Evolutionary conservation across 2,113 vertebrate genomes (phyloP), one percentile per base, ranked within the genome.

Genomic region (Eretmochelys imbricata): DNA sequence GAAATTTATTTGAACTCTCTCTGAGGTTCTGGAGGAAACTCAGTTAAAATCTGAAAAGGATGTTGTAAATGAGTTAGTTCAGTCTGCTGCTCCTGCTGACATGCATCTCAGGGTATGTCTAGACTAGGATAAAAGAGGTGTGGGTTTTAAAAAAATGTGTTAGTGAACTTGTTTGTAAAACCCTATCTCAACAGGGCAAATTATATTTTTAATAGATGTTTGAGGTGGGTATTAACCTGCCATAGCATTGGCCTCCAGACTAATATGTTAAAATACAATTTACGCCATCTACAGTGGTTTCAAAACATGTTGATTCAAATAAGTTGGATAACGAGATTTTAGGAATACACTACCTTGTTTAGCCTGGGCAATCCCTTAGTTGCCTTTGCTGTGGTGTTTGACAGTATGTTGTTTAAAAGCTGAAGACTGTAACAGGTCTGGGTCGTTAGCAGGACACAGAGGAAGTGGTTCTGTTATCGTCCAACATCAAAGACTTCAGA

Each of bases 1-100:
- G 87, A 93, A 95, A 96, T 95, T 95, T 97, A 92, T 95, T 96
- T 96, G 96, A 97, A 91, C 92, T 97, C 94, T 97, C 96, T 89
- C 96, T 93, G 82, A 1, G 10, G 85, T 92, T 96, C 96, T 94
- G 87, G 89, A 96, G 87, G 95, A 88, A 95, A 94, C 92, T 89
- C 95, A 82, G 65, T 90, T 90, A 87, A 81, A 75, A 54, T 81
- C 72, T 94, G 81, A 86, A 95, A 90, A 93, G 86, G 57, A 57
- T 49, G 79, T 86, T 89, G 27, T 95, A 89, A 95, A 87, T 94
- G 85, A 94, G 65, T 91, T 95, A 79, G 87, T 89, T 86, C 80
- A 82, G 95, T 91, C 72, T 96, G 50, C 90, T 13, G 31, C 94
- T 95, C 96, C 96, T 94, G 84, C 88, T 92, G 98, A 98, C 89